Percentiles rank a stretch among this genome's conserved stretches.
Evolutionary conservation across 2,797 vertebrate species (phyloP).

Genomic region (Poecilia picta): DNA sequence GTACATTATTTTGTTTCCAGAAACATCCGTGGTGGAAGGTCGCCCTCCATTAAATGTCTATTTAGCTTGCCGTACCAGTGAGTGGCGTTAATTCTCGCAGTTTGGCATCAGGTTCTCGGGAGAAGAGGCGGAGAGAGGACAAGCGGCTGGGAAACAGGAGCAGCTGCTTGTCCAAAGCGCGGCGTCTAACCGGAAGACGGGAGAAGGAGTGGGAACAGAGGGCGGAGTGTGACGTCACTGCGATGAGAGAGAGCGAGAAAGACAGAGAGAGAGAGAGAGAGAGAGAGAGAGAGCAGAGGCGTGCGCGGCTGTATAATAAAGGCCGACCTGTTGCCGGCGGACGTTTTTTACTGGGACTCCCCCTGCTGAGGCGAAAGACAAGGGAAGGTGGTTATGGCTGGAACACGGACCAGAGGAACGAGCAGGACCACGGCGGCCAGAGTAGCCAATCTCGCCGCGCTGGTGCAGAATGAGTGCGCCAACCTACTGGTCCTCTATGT

Average conservation of each 20-base stretch:
- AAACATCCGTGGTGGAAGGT: neutral
- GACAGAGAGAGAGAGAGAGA: too few relatives aligned
- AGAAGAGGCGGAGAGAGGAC: slow-evolving; percentile 55
- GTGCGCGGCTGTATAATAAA: neutral
- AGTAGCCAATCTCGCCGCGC: slow-evolving; percentile 66
- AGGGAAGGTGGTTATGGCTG: slow-evolving; percentile 57
- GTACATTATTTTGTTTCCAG: neutral
- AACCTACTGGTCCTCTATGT: slow-evolving; percentile 78
- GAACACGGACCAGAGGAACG: slow-evolving; percentile 42
- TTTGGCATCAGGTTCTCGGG: slow-evolving; percentile 61
- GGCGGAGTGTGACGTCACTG: slow-evolving; percentile 11
- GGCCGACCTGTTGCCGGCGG: slow-evolving; percentile 17
- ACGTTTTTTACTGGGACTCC: neutral
- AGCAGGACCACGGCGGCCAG: slow-evolving; percentile 37
- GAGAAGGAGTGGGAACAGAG: neutral
- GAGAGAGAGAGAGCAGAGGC: too few relatives aligned
- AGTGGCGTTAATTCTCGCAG: slow-evolving; percentile 52
- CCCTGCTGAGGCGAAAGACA: too few relatives aligned
- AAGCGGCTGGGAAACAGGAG: slow-evolving; percentile 39
- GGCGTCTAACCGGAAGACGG: neutral
- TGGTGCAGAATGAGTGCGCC: slow-evolving; percentile 69
- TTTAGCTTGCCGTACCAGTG: slow-evolving; percentile 32
- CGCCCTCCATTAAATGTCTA: neutral
- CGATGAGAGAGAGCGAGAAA: slow-evolving; percentile 39
- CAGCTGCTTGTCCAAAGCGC: neutral